Conservation (phyloP, 53 echinoderm and acorn worm genomes). For the Zoroaster sp. region DNA sequence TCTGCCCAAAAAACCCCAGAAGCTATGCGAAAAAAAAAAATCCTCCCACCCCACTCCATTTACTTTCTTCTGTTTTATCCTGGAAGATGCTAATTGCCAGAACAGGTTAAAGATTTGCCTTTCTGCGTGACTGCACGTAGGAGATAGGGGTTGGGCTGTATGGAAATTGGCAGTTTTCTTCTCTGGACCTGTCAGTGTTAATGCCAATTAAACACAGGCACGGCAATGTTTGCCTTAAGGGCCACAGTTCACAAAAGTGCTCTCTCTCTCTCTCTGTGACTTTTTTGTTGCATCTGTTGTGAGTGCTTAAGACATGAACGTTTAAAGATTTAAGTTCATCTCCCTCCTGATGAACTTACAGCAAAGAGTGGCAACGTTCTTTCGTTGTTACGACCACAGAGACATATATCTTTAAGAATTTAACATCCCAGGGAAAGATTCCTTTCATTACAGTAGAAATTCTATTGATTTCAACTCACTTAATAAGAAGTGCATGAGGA, state of each 20-base stretch:
- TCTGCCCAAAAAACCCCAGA: constrained; percentile 30
- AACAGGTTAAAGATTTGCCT: constrained; percentile 51
- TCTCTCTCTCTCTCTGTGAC: not conserved
- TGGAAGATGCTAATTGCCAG: constrained; percentile 50
- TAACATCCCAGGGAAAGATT: not conserved
- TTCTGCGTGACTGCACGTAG: constrained; percentile 19
- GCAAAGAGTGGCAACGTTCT: not conserved
- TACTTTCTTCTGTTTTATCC: constrained; percentile 5
- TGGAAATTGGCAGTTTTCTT: constrained; percentile 32
- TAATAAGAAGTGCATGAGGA: not conserved
- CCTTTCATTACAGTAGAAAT: constrained; percentile 11
- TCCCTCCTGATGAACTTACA: constrained; percentile 31
- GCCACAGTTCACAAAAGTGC: constrained; percentile 35
- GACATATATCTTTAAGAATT: not conserved
- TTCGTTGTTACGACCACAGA: not conserved
- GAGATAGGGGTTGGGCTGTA: constrained; percentile 39
- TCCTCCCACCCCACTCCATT: not conserved
- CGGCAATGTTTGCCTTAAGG: constrained; percentile 37
- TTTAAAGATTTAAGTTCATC: constrained; percentile 35
- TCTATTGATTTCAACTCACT: constrained; percentile 16
- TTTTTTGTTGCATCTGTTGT: not conserved
- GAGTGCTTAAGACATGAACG: not conserved
- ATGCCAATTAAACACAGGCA: constrained; percentile 52
- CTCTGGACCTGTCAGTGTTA: constrained; percentile 46
- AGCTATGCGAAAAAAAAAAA: constrained; percentile 2